Evolutionary conservation across 30 jellyfish, hydroid and myxozoan genomes (phyloP), one percentile per base, ranked within the genome.

Genomic region (Hydractinia symbiolongicarpus): DNA sequence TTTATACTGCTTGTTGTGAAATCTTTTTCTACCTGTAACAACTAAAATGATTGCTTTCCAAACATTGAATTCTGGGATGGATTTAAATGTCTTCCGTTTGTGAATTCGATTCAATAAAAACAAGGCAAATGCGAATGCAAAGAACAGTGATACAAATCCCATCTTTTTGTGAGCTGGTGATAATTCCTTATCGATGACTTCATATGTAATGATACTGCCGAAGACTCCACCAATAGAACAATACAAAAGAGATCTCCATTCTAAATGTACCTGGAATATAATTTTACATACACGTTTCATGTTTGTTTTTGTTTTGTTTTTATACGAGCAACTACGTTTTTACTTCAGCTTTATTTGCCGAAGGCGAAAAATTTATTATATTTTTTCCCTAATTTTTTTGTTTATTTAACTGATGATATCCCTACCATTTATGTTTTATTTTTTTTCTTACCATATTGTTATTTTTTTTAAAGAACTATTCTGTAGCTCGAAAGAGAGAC

Each of bases 141-240:
- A 64, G 7, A 64, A n/a, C 7, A 64, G 40, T 7, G 74, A 64
- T 7, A 64, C 74, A 13, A 64, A 64, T 7, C 17, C 74, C 8
- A 64, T 64, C 40, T 64, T 64, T 64, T 64, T 64, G 8, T 64
- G 74, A 13, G 9, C 17, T n/a, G 74, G 17, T 6, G 7, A 6
- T 13, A 64, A 13, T 64, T 64, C 40, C 16, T 64, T 8, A 51
- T 64, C 74, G 0, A 64, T 64, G 74, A 4, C 2, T 64, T 64
- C 74, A 13, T 64, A 64, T 7, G 74, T n/a, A n/a, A 64, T 44
- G 16, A 64, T 64, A 13, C 74, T 64, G 40, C 74, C 74, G 17
- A 64, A 6, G 9, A 64, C 17, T 64, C 74, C 74, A n/a, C 74
- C 74, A 7, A 64, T 6, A n/a, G 74, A n/a, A 13, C 74, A 64